These are phyloP conservation scores for Synchiropus splendidus DNA, from an alignment of 2,113 vertebrate species.

Conservation along the genomic window DNA sequence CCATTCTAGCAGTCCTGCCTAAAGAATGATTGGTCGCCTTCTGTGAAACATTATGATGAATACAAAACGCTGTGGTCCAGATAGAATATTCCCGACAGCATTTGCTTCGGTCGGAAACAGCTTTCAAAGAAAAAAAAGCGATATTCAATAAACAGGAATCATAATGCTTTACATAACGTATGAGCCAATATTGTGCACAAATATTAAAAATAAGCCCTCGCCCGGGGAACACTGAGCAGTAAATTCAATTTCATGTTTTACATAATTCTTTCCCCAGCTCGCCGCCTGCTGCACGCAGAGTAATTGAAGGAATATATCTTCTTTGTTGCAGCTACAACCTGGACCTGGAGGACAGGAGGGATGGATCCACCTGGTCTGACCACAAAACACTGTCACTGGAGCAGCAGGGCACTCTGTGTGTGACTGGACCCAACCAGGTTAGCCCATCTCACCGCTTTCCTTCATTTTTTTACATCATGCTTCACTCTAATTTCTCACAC, in stretches of 20 bases:
- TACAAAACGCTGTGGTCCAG: no score
- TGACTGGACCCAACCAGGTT: slow-evolving; percentile 65
- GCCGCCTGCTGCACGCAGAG: slow-evolving; percentile 3
- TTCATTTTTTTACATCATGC: no score
- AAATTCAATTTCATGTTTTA: slow-evolving; percentile 14
- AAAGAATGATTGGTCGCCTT: no score
- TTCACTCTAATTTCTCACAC: no score
- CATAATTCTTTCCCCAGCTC: slow-evolving; percentile 7
- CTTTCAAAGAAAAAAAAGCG: no score
- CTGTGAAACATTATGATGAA: no score
- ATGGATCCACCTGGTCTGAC: slow-evolving; percentile 70
- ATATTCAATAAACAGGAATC: no score
- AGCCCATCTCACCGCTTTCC: no score
- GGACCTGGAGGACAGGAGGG: slow-evolving; percentile 71
- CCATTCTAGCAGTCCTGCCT: no score
- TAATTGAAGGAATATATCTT: slow-evolving; percentile 10
- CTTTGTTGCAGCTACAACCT: slow-evolving; percentile 61
- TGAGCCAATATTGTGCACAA: slow-evolving; percentile 2
- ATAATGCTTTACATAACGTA: not conserved
- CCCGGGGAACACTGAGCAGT: slow-evolving; percentile 4
- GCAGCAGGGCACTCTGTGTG: slow-evolving; percentile 60
- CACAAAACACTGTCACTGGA: slow-evolving; percentile 67
- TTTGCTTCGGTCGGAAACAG: no score
- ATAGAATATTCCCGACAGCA: no score
- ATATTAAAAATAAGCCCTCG: not conserved